Percentiles rank a stretch among this genome's conserved stretches.
phyloP scores from a whole-genome alignment of 2,113 vertebrate genomes.

The Pelodiscus sinensis region DNA sequence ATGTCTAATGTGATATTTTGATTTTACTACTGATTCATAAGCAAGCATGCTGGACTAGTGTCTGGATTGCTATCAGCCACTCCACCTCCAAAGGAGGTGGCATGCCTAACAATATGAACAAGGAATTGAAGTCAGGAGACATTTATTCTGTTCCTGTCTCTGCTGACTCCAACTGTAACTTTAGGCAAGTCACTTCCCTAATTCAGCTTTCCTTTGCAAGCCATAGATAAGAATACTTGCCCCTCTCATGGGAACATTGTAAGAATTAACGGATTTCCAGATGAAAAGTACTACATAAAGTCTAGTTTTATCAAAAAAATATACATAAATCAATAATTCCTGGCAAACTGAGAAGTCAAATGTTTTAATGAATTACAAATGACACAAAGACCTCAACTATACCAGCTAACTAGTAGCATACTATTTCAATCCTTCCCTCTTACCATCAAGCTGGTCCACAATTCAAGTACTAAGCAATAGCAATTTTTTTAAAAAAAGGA shows the following conservation, averaged over 20 bases:
- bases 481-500: neutral
- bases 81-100: constrained; percentile 35
- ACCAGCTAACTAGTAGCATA: neutral
- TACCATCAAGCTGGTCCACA: neutral
- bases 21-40: constrained; percentile 18
- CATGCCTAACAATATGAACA: neutral
- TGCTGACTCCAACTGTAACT: neutral
- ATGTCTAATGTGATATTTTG: constrained; percentile 48
- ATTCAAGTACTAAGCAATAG: neutral
- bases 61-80: constrained; percentile 45
- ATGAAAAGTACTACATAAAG: neutral
- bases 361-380: neutral
- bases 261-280: neutral
- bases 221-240: neutral
- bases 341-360: neutral
- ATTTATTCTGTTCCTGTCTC: neutral
- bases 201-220: neutral
- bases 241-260: neutral
- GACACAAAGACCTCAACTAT: neutral
- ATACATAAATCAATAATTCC: neutral
- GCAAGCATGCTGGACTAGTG: constrained; percentile 35
- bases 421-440: neutral
- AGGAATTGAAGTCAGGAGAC: neutral
- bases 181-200: neutral
- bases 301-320: neutral